Evolutionary conservation across 2,888 invertebrate species (phyloP), one percentile per base, ranked within the genome.

Genomic region (Tetrapedia diversipes): DNA sequence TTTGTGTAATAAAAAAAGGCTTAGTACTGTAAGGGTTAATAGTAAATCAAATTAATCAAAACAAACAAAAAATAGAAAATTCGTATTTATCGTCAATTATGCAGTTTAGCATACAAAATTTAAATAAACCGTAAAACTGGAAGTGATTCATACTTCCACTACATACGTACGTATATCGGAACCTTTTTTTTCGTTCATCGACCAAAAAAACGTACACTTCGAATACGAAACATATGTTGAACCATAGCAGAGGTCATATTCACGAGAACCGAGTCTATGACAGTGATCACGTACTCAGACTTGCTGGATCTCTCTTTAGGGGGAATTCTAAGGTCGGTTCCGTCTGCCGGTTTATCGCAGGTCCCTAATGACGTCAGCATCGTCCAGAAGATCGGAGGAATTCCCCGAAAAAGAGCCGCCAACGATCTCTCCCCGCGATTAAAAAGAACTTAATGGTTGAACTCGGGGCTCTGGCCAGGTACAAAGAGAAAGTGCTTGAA

Each of bases 251-350:
- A 7, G 51, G 39, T 16, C 59, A 24, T n/a, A 51, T 39, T 39
- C 45, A 47, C 24, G 27, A 43, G 39, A 32, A 24, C 29, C 11
- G 29, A 34, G 22, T 54, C 0, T 72, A 57, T 74, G 74, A 45
- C 43, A 27, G 14, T 14, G 72, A 75, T 75, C 79, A 70, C 63
- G 76, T 81, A 75, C 34, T n/a, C n/a, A n/a, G n/a, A n/a, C n/a
- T n/a, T n/a, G n/a, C n/a, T 39, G 29, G 16, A 14, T 14, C 56
- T 45, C 14, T 53, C 29, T 37, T 24, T 68, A 63, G 54, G 37
- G 24, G 53, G 68, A 80, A 83, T 67, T 66, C 19, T 16, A 70
- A 57, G 24, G 56, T 45, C 49, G 27, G 72, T 39, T 49, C 19
- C 19, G 61, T 19, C 39, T n/a, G 60, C 10, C 37, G 19, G 51